Base-by-base conservation (phyloP, 2,888 invertebrate genomes). In the Metopia argyrocephala region DNA sequence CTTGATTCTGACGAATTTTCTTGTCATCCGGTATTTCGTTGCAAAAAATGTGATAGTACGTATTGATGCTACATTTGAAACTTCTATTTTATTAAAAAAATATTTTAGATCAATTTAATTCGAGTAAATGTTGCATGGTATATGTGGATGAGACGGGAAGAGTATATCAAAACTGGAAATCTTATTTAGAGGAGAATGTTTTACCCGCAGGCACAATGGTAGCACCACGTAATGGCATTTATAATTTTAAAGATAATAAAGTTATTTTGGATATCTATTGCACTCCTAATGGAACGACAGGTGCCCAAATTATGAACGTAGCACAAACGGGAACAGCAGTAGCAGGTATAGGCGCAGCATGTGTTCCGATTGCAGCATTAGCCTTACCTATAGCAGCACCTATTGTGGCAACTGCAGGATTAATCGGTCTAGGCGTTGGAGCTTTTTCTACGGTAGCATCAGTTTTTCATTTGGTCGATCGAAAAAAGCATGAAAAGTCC, bases 101-200 rank as follows among this genome's bases (percentile, higher is more conserved):
- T n/a, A n/a, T n/a, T 54, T 48, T 15, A 81, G 85, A 76, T 3
- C 6, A 61, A 0, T 68, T 81, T 57, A 82, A 88, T 57, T 89
- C 86, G 46, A 69, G 71, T 3, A 23, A 85, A 25, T 89, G 89
- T 54, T 90, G 90, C 69, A 89, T 89, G 87, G 69, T 91, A 82
- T 87, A 86, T 85, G 79, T 90, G 82, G 88, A 91, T 87, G 85
- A 90, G 86, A 83, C 85, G 2, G 89, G 89, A 1, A 89, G 92
- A 4, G 91, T 91, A 1, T 92, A 92, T 84, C 82, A 88, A 78
- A 89, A 89, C 75, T 92, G 92, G 92, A 73, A 83, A 0, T 85
- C 89, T 9, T 92, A 90, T 85, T 82, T 91, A 31, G 70, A 84
- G 1, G 86, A 89, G 12, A 92, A 92, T 85, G 89, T 90, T 69